Evolutionary conservation across 2,888 invertebrate genomes (phyloP).

Genomic region (Trissolcus japonicus): DNA sequence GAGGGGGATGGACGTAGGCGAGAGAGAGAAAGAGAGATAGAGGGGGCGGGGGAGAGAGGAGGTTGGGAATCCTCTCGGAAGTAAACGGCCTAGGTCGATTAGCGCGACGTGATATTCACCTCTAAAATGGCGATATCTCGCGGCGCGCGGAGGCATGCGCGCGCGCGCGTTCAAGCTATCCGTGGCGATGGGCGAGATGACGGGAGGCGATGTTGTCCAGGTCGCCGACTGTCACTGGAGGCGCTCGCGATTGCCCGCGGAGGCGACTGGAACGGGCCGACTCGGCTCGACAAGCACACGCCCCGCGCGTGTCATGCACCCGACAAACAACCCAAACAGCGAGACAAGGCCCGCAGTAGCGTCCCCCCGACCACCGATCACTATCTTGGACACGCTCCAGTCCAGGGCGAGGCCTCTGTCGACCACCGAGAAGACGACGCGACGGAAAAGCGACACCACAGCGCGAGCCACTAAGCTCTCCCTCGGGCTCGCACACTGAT

Average conservation of each 20-base stretch:
- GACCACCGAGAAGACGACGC: conserved; percentile 28
- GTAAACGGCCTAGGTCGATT: conserved; percentile 34
- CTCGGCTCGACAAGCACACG: conserved; percentile 41
- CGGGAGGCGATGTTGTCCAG: conserved; percentile 5
- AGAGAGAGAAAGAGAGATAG: conserved; percentile 1
- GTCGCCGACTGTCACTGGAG: conserved; percentile 10
- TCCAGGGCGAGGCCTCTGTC: not conserved
- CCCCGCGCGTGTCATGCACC: conserved; percentile 52
- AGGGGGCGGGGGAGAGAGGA: not conserved
- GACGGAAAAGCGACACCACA: conserved; percentile 32
- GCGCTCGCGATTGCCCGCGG: conserved; percentile 16
- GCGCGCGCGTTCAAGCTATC: conserved; percentile 29
- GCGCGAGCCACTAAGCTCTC: conserved; percentile 35
- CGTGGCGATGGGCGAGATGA: conserved; percentile 14
- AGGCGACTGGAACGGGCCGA: conserved; percentile 28
- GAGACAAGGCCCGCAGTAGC: conserved; percentile 20
- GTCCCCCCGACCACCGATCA: not conserved
- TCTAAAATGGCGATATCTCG: conserved; percentile 46
- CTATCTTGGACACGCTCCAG: not conserved
- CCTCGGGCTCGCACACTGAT: conserved; percentile 4
- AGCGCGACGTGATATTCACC: conserved; percentile 45
- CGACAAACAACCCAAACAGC: conserved; percentile 4
- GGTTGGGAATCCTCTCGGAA: conserved; percentile 13
- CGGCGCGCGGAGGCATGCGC: conserved; percentile 37
- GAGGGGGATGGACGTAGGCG: not conserved